Evolutionary conservation across 2,888 invertebrate species (phyloP), one percentile per base, ranked within the genome.

Genomic region (Luffia ferchaultella): DNA sequence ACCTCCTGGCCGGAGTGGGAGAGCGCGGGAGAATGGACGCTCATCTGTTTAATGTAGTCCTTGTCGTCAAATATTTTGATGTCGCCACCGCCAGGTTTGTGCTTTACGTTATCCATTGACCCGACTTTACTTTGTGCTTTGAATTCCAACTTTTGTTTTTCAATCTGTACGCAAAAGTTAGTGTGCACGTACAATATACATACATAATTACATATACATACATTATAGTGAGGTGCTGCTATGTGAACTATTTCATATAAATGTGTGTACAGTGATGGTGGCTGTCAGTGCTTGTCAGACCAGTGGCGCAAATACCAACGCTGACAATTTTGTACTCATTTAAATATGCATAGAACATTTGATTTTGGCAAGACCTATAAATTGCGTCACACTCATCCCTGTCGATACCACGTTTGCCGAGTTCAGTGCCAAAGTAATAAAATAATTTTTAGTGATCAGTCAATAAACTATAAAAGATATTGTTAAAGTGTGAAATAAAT

Each of bases 61-160:
- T 93, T 94, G 80, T 95, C 95, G 72, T 95, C 93, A 76, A 95
- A 95, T 68, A 96, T 96, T 86, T 95, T 96, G 82, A 93, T 92
- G 60, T 95, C 94, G 46, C 97, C 97, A 55, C 97, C 97, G 62
- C 95, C 93, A 52, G 97, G 95, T 84, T 88, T 93, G 86, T 97
- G 92, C 74, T 91, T 93, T 61, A 96, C 89, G 80, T 96, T 96
- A 77, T 95, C 94, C 86, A 95, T 70, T 51, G 96, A 96, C 62
- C 96, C 96, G 61, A 97, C 87, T 85, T 96, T 95, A 80, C 96
- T 95, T 79, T 93, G 90, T 58, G 93, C 96, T 84, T 95, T 96
- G 83, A 96, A 90, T 65, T 96, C 95, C 80, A 96, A 76, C 83
- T 96, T 96, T 85, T 93, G 93, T 64, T 89, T 91, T 86, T 93